Evolutionary conservation across 2,797 vertebrate genomes (phyloP), one percentile per base, ranked within the genome.

Genomic region (Acridotheres tristis): DNA sequence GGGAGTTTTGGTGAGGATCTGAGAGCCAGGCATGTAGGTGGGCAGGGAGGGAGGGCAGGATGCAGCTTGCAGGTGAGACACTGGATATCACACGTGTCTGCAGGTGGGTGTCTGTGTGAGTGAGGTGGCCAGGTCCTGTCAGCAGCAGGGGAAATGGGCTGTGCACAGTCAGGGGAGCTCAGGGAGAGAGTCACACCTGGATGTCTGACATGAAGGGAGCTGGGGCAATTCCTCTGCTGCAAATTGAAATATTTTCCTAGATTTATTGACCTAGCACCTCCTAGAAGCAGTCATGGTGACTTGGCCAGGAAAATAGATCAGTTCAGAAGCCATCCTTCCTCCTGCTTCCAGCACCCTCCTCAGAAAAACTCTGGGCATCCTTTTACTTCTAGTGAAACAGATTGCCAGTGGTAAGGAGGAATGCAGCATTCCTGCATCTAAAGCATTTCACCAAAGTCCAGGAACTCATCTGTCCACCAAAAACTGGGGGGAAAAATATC

Each of bases 31-130:
- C 75, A 16, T 30, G 79, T 48, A 93, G 93, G 94, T 95, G 95
- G 91, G 95, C 91, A 96, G 96, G 82, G 68, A 95, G 76, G 89
- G 94, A 95, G 76, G 91, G 95, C 95, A 96, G 82, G 96, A 90
- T 3, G 40, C 69, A 91, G 73, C 95, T 94, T 89, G 94, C 85
- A 89, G 77, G 40, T 36, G 23, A 93, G 45, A 45, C 72, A 38
- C 30, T 34, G 79, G 71, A 67, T 45, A 45, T 45, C 5, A 51
- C 80, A 90, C 3, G 0, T 85, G 68, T 77, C 57, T 95, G 72
- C 67, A 69, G 90, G 67, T 88, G 89, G 92, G 86, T 62, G 90
- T 84, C 78, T 85, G 4, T 13, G 29, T 25, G 23, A 57, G 63
- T 1, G 5, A 47, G 43, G 54, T 83, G 91, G 48, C 79, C 82